Conservation (phyloP, 2,888 invertebrate species). For the Ochropleura leucogaster region DNA sequence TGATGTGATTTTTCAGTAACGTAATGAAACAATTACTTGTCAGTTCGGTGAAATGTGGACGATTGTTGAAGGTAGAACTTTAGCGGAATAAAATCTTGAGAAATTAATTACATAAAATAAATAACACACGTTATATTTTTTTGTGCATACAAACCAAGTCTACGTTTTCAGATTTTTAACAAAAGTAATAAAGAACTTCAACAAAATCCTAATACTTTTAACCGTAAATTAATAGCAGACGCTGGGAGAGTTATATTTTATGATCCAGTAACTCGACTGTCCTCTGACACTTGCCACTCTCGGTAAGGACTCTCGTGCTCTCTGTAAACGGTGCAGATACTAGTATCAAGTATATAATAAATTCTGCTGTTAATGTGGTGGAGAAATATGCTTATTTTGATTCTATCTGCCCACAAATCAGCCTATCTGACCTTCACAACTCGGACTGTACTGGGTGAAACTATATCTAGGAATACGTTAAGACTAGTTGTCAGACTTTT, state of each 20-base stretch:
- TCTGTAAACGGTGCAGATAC: slow-evolving; percentile 14
- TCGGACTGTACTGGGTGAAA: too few species aligned
- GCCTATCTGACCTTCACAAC: too few species aligned
- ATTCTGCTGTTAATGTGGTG: slow-evolving; percentile 7
- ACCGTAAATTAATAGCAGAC: slow-evolving; percentile 29
- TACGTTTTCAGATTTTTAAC: not conserved
- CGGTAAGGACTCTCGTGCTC: not conserved
- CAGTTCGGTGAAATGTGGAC: not conserved
- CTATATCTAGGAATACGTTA: too few species aligned
- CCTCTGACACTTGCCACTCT: slow-evolving; percentile 25
- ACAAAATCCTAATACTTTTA: slow-evolving; percentile 6
- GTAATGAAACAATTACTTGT: not conserved
- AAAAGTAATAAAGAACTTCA: not conserved
- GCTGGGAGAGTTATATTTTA: slow-evolving; percentile 39
- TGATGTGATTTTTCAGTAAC: not conserved
- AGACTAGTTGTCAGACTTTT: too few species aligned
- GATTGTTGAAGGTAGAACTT: not conserved
- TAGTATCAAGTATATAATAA: slow-evolving; percentile 14
- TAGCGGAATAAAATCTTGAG: too few species aligned
- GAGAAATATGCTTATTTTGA: not conserved
- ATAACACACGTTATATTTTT: not conserved
- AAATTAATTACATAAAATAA: not conserved
- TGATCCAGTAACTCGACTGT: slow-evolving; percentile 30
- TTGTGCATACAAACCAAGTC: not conserved
- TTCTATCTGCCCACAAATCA: not conserved